These are phyloP conservation scores for Hylomyscus alleni DNA, from an alignment of 2,797 vertebrate genomes.

Conservation along the genomic window DNA sequence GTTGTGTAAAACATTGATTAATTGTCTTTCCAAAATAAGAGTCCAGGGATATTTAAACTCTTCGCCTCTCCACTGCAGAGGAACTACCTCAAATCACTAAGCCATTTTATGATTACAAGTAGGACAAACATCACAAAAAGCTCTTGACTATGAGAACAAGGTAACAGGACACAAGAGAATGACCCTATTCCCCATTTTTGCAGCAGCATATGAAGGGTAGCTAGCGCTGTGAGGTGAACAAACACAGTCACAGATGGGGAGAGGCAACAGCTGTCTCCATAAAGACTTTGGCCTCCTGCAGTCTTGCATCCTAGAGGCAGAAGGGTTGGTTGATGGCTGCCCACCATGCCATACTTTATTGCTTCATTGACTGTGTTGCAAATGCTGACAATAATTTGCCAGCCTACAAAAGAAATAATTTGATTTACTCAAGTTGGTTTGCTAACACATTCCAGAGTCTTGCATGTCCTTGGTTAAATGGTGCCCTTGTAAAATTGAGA, in stretches of 20 bases:
- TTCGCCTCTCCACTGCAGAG: constrained; percentile 78
- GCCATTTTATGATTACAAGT: constrained; percentile 57
- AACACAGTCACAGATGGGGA: constrained; percentile 77
- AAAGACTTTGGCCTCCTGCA: constrained; percentile 77
- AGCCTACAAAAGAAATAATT: constrained; percentile 82
- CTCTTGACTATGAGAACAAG: constrained; percentile 1
- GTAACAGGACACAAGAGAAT: constrained; percentile 72
- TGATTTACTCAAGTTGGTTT: constrained; percentile 81
- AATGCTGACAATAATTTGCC: constrained; percentile 83
- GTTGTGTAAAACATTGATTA: constrained; percentile 85
- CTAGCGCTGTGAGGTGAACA: constrained; percentile 69
- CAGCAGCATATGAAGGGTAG: constrained; percentile 59
- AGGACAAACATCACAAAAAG: background rate
- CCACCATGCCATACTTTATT: constrained; percentile 78
- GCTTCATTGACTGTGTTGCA: constrained; percentile 83
- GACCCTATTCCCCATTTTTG: constrained; percentile 74
- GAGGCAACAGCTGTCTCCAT: constrained; percentile 80
- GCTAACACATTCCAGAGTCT: constrained; percentile 78
- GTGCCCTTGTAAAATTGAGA: constrained; percentile 86
- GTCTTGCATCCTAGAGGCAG: constrained; percentile 79
- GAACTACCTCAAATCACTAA: constrained; percentile 81
- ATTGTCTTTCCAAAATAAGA: constrained; percentile 83
- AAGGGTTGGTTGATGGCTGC: constrained; percentile 70
- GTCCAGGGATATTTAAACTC: constrained; percentile 79
- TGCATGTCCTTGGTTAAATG: constrained; percentile 85